Evolutionary conservation across 2,888 invertebrate species (phyloP), one percentile per base, ranked within the genome.

Genomic region (Ischnus inquisitorius): DNA sequence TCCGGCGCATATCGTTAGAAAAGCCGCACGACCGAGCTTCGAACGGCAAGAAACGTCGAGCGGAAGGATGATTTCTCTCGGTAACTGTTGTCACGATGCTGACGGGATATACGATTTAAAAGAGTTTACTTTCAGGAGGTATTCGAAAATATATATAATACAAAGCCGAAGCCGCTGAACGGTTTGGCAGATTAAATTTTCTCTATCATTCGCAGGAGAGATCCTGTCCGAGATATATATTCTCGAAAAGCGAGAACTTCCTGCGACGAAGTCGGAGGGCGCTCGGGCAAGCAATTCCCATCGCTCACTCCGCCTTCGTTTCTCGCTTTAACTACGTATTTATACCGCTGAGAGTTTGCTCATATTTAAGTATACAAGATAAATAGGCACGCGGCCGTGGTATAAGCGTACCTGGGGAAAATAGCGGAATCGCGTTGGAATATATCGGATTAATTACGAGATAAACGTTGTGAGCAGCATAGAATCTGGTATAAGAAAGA

Each of bases 1-100:
- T 89, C 88, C 86, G 84, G 80, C 82, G 86, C 83, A 82, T 86
- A 88, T 88, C 87, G 85, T 88, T 84, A 89, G 89, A 89, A 88
- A 85, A 72, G 75, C 75, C 87, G 82, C 74, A 67, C 77, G 84
- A 87, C 79, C 82, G 72, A 67, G 76, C 48, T 34, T 34, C 34
- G 34, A 34, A 34, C 34, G 39, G 28, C 75, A 75, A 75, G 64
- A 75, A 75, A 75, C 16, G 6, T 46, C 5, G 43, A 48, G 64
- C 25, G 39, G 34, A 64, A 19, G 39, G 34, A 64, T 16, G 54
- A 69, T 68, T 43, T 48, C n/a, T 51, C 51, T 28, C 51, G 34
- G 46, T 34, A 51, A 51, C 8, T 51, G 51, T 43, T 67, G 34
- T 34, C 34, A 34, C 8, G 34, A 4, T 34, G 6, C 34, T 34